phyloP scores from a whole-genome alignment of 1,140 invertebrate genomes.

The Episyrphus balteatus region DNA sequence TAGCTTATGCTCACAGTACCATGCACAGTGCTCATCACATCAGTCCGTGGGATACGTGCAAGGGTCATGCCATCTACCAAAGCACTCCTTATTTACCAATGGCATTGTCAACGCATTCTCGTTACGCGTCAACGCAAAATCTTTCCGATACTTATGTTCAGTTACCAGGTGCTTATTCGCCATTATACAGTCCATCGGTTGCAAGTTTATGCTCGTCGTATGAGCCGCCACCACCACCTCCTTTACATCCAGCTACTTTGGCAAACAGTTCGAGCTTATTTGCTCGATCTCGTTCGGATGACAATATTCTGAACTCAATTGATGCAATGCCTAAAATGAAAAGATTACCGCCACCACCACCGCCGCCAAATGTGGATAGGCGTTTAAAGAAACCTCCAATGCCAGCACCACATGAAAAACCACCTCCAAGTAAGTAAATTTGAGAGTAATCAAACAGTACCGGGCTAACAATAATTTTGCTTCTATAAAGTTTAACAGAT shows the following conservation, averaged over 20 bases:
- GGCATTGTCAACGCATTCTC: slow-evolving; percentile 49
- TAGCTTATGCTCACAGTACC: slow-evolving; percentile 29
- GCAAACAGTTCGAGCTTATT: slow-evolving; percentile 42
- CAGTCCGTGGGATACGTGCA: slow-evolving; percentile 41
- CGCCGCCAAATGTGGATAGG: slow-evolving; percentile 40
- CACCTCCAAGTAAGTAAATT: slow-evolving; percentile 29
- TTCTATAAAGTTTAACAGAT: neutral
- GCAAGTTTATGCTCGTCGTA: slow-evolving; percentile 41
- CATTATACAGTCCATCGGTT: slow-evolving; percentile 46
- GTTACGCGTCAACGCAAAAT: slow-evolving; percentile 65
- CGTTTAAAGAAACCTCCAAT: slow-evolving; percentile 32
- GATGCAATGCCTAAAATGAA: slow-evolving; percentile 49
- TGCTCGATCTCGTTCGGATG: slow-evolving; percentile 59
- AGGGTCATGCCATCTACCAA: slow-evolving; percentile 61
- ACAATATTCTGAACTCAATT: slow-evolving; percentile 60
- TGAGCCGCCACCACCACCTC: slow-evolving; percentile 44
- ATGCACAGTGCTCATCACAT: slow-evolving; percentile 18
- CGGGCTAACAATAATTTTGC: too few species aligned
- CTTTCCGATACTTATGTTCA: slow-evolving; percentile 58
- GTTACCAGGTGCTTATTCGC: slow-evolving; percentile 44
- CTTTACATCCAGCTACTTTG: slow-evolving; percentile 38
- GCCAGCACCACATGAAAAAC: slow-evolving; percentile 30
- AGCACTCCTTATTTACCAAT: slow-evolving; percentile 65
- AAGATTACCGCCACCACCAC: slow-evolving; percentile 59
- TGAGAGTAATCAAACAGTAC: too few species aligned